Conservation (phyloP, 2,888 invertebrate species). For the Seladonia tumulorum region DNA sequence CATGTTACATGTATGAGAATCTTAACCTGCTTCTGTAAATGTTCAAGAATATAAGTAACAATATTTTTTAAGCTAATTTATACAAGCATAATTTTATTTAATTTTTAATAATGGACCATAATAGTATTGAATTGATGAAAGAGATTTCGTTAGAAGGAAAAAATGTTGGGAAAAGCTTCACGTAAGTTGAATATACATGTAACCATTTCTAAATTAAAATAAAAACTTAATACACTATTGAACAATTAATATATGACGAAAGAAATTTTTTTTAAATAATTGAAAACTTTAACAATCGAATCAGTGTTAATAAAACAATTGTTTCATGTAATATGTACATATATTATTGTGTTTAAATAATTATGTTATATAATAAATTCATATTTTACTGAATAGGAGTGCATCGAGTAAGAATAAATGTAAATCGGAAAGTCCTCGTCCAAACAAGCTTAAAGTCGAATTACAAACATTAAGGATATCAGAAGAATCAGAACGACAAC, state of each 20-base stretch:
- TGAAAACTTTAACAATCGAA: neutral
- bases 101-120: slow-evolving; percentile 72
- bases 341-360: neutral
- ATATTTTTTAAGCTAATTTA: slow-evolving; percentile 19
- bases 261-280: neutral
- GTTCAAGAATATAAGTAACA: neutral
- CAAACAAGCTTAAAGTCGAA: slow-evolving; percentile 88
- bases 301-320: neutral
- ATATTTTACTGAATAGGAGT: slow-evolving; percentile 24
- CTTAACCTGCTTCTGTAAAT: slow-evolving; percentile 23
- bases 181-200: slow-evolving; percentile 32
- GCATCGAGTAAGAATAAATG: slow-evolving; percentile 10
- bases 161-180: slow-evolving; percentile 41
- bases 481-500: slow-evolving; percentile 89
- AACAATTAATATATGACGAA: neutral
- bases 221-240: neutral
- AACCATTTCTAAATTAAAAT: slow-evolving; percentile 5
- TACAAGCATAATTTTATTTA: neutral
- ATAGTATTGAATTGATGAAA: slow-evolving; percentile 76
- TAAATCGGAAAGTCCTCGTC: slow-evolving; percentile 1
- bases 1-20: neutral
- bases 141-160: slow-evolving; percentile 72
- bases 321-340: neutral
- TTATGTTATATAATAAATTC: neutral
- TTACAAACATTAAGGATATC: slow-evolving; percentile 90